Evolutionary conservation across 2,797 vertebrate genomes (phyloP), one percentile per base, ranked within the genome.

Genomic region (Cyprinella venusta): DNA sequence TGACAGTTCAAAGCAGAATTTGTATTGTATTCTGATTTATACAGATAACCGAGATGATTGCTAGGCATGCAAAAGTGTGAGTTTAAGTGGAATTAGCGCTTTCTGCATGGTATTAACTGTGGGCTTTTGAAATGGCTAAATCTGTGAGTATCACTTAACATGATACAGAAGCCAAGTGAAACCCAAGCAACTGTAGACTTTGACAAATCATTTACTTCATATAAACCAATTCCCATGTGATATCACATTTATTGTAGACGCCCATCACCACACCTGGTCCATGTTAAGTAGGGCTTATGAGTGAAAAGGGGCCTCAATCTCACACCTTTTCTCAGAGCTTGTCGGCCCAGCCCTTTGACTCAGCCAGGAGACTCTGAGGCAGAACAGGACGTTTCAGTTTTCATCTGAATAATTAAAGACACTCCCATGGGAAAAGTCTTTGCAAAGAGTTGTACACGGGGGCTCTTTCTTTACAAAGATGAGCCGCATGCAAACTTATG

Each of bases 331-430:
- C 52, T 59, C 52, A 71, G 16, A 59, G 79, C 7, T 69, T 56
- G 33, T 13, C 42, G 50, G 38, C 68, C 68, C 79, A 71, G 79
- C 79, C 79, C 67, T 80, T 80, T 80, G 79, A 71, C 67, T 80
- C 52, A 71, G 50, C 33, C 78, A 40, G 26, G 63, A 70, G 50
- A 54, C 38, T 36, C 63, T 68, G 36, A 54, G 33, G 54, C 13
- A 50, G 45, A 65, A 79, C 77, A 68, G 63, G 63, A 70, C 9
- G 16, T 80, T 80, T 80, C 52, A 70, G 52, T 71, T 68, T 45
- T 80, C 65, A 80, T 71, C 33, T 16, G 4, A 70, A 56, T 70
- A 61, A 80, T 70, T 80, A 71, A 45, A 80, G 79, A 24, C 79
- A 71, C 79, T 45, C 79, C 79, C 70, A 6, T 71, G 79, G 67